A percentile compares a stretch with the other conserved stretches of the same genome.
These are phyloP conservation scores for Neodiprion lecontei DNA, from an alignment of 1,140 invertebrate genomes.

Conservation along the genomic window DNA sequence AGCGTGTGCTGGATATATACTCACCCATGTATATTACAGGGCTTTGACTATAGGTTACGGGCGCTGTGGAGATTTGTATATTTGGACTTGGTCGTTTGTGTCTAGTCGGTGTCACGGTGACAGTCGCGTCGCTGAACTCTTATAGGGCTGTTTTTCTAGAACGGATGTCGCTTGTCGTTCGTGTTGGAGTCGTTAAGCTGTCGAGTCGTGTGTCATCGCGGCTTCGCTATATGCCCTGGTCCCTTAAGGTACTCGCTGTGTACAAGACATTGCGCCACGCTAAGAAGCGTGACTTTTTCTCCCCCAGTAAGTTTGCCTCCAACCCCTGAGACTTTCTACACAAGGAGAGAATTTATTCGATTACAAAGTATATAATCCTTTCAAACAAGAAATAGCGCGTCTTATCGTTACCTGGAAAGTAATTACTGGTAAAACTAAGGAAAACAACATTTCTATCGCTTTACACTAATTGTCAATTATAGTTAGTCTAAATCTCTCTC, in stretches of 20 bases:
- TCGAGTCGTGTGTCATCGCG: slow-evolving; percentile 32
- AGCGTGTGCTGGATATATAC: background rate
- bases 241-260: background rate
- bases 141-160: slow-evolving; percentile 32
- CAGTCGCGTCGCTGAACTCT: background rate
- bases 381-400: background rate
- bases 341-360: too few relatives aligned
- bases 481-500: too few relatives aligned
- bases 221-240: background rate
- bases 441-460: too few relatives aligned
- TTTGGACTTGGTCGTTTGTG: slow-evolving; percentile 10
- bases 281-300: slow-evolving; percentile 9
- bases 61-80: background rate
- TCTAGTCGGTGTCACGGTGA: background rate
- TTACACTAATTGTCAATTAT: too few relatives aligned
- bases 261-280: slow-evolving; percentile 4
- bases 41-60: background rate
- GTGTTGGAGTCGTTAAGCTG: slow-evolving; percentile 39
- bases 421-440: too few relatives aligned
- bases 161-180: slow-evolving; percentile 29
- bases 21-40: background rate
- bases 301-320: background rate
- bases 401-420: too few relatives aligned
- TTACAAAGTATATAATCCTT: background rate
- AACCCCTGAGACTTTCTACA: background rate